phyloP scores from a whole-genome alignment of 2,113 vertebrate genomes.

The Corythornis madagascariensis region DNA sequence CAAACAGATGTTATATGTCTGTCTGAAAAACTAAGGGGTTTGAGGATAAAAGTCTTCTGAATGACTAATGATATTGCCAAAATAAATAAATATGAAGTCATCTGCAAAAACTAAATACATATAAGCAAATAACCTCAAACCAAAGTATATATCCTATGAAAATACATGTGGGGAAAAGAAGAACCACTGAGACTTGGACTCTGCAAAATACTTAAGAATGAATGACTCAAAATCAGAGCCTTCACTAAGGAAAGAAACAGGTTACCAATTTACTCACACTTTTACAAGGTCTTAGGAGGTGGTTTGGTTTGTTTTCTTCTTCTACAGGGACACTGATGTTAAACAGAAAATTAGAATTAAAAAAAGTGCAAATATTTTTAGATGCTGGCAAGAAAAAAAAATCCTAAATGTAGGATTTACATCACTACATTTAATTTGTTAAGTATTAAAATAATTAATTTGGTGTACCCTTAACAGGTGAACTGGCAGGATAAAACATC shows the following conservation, averaged over 20 bases:
- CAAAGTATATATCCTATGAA: constrained; percentile 1
- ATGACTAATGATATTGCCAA: neutral
- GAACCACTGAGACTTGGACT: neutral
- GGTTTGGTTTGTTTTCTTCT: neutral
- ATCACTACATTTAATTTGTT: neutral
- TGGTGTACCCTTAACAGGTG: neutral
- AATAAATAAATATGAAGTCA: constrained; percentile 4
- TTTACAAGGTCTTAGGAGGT: neutral
- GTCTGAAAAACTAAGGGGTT: neutral
- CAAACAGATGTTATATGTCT: constrained; percentile 31
- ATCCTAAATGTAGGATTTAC: neutral
- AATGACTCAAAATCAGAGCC: neutral
- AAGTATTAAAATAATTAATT: neutral
- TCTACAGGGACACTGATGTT: neutral
- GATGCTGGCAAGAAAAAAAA: neutral
- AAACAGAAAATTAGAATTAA: neutral
- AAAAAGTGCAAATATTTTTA: neutral
- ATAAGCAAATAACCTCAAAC: neutral
- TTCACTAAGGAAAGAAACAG: neutral
- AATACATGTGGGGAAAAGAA: neutral
- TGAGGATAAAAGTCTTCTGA: constrained; percentile 10
- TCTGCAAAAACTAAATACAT: neutral
- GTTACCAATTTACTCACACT: neutral
- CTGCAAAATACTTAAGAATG: neutral
- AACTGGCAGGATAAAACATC: neutral